phyloP scores from a whole-genome alignment of 2,888 invertebrate genomes.

The Drosophila fulvimacula region DNA sequence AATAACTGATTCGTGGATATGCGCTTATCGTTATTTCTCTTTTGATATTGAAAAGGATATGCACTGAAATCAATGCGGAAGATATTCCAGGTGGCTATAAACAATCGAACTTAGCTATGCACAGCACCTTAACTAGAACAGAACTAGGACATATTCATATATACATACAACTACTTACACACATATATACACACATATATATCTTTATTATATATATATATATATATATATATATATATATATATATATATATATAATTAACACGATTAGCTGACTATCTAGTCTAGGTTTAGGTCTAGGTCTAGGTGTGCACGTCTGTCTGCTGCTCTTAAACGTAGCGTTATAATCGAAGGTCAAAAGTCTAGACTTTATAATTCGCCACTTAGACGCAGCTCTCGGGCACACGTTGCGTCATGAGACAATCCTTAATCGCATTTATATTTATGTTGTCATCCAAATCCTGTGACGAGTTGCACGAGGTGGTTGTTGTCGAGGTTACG shows the following conservation, averaged over 20 bases:
- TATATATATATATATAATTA: constrained; percentile 32
- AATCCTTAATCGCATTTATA: constrained; percentile 94
- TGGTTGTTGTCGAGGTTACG: constrained; percentile 75
- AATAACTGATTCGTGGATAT: constrained; percentile 7
- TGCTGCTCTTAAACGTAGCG: neutral
- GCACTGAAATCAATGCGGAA: constrained; percentile 27
- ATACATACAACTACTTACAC: constrained; percentile 30
- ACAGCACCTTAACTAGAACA: constrained; percentile 60
- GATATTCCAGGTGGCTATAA: constrained; percentile 16
- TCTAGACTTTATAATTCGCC: constrained; percentile 28
- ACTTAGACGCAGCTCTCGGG: constrained; percentile 94
- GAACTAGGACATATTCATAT: constrained; percentile 25
- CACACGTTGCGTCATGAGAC: constrained; percentile 93
- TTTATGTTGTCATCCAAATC: constrained; percentile 87
- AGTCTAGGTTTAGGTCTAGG: constrained; percentile 16
- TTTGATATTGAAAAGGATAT: constrained; percentile 53
- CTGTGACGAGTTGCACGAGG: constrained; percentile 83
- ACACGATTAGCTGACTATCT: constrained; percentile 19
- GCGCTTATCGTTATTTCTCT: constrained; percentile 1
- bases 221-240: constrained; percentile 14
- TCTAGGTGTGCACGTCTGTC: constrained; percentile 10
- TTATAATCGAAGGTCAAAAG: neutral
- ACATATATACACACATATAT: constrained; percentile 13
- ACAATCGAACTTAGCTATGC: constrained; percentile 38
- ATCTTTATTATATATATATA: constrained; percentile 23